Percentiles rank a stretch among this genome's conserved stretches.
Conservation (phyloP, 1,140 invertebrate species). For the Drosophila bifasciata region DNA sequence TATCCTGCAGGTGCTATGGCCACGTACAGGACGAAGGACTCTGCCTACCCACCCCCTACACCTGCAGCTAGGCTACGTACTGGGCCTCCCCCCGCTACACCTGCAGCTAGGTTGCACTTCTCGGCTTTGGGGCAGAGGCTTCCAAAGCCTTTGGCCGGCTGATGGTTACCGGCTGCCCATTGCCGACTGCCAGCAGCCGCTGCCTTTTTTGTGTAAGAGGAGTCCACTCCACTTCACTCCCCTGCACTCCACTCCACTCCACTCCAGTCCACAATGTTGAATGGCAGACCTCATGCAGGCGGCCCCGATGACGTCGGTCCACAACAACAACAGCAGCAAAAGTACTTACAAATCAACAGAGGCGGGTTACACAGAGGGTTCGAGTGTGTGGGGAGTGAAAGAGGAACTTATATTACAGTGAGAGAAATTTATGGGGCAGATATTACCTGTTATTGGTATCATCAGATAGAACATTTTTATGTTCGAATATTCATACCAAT, state of each 20-base stretch:
- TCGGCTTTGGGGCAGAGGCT: constrained; percentile 26
- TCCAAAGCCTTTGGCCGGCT: constrained; percentile 32
- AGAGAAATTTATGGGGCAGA: constrained; percentile 11
- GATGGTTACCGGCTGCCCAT: constrained; percentile 27
- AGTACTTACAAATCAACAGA: constrained; percentile 69
- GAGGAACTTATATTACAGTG: constrained; percentile 14
- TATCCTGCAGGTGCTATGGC: constrained; percentile 41
- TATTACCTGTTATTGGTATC: no score
- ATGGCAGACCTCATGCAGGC: constrained; percentile 60
- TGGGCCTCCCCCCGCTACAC: constrained; percentile 1
- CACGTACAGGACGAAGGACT: constrained; percentile 24
- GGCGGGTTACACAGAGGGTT: constrained; percentile 2
- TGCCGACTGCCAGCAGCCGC: constrained; percentile 30
- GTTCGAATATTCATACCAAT: no score
- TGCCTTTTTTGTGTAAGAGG: constrained; percentile 78
- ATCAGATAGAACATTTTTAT: no score
- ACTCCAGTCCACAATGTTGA: constrained; percentile 68
- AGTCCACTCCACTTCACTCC: constrained; percentile 47
- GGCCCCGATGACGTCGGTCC: constrained; percentile 10
- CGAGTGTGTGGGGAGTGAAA: constrained; percentile 9
- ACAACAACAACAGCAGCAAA: constrained; percentile 73
- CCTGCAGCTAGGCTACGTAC: not conserved
- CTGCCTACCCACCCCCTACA: not conserved
- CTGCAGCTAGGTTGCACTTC: constrained; percentile 42
- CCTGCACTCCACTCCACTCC: constrained; percentile 30